Evolutionary conservation across 1,140 invertebrate species (phyloP).

Genomic region (Drosophila bifasciata): DNA sequence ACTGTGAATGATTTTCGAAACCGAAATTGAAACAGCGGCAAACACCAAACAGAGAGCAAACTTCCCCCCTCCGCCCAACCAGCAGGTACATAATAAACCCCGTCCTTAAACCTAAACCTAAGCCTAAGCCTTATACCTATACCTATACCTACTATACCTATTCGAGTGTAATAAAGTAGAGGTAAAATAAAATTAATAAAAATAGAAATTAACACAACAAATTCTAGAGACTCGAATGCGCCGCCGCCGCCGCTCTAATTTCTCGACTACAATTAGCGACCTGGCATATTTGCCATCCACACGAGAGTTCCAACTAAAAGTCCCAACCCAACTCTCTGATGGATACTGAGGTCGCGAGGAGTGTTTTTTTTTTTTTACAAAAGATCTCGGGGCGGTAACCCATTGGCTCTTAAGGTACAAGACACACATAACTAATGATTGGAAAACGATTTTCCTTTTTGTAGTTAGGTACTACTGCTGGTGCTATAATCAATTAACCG

Average conservation of each 20-base stretch:
- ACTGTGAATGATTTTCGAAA: conserved; percentile 18
- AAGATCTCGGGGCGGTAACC: conserved; percentile 23
- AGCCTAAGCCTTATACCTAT: background rate
- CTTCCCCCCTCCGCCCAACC: too few species aligned
- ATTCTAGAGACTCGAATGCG: conserved; percentile 41
- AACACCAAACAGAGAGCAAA: conserved; percentile 5
- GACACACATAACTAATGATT: conserved; percentile 59
- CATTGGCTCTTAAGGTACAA: conserved; percentile 17
- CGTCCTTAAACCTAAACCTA: conserved; percentile 28
- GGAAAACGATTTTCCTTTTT: conserved; percentile 62
- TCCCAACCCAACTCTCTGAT: background rate
- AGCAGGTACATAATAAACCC: too few species aligned
- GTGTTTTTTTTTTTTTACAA: too few species aligned
- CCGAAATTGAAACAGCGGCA: conserved; percentile 10
- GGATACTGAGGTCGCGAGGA: conserved; percentile 1
- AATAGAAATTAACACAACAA: conserved; percentile 48
- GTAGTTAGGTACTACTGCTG: conserved; percentile 46
- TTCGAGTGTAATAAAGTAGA: conserved; percentile 21
- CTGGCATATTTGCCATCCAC: conserved; percentile 75
- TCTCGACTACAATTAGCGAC: conserved; percentile 65
- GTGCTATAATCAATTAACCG: conserved; percentile 62
- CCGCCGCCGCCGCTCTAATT: conserved; percentile 57
- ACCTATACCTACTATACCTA: too few species aligned
- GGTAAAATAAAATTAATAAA: conserved; percentile 23
- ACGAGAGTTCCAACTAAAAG: conserved; percentile 60